phyloP scores from a whole-genome alignment of 2,797 vertebrate genomes.

The Takifugu rubripes region DNA sequence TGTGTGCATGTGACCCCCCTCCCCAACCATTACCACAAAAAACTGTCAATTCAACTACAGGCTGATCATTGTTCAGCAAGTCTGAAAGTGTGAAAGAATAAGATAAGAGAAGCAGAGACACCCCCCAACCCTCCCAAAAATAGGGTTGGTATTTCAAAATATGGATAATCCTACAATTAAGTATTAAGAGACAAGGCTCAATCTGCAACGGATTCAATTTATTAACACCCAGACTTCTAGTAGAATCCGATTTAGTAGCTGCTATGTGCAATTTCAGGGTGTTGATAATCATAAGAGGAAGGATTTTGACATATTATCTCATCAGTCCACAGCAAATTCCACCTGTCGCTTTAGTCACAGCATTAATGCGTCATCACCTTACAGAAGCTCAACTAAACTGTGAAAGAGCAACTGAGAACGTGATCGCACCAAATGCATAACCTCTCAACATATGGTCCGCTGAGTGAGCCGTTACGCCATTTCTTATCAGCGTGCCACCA shows the following conservation, averaged over 20 bases:
- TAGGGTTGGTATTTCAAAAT: constrained; percentile 12
- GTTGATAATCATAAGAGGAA: background rate
- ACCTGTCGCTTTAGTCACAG: constrained; percentile 13
- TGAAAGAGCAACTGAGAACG: constrained; percentile 39
- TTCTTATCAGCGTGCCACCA: constrained; percentile 4
- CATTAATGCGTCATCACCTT: constrained; percentile 11
- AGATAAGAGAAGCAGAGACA: constrained; percentile 21
- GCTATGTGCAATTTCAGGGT: constrained; percentile 4
- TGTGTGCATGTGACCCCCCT: constrained; percentile 39
- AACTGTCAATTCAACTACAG: constrained; percentile 59
- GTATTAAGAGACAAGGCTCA: constrained; percentile 4
- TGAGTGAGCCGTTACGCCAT: constrained; percentile 19
- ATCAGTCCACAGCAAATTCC: too few species aligned
- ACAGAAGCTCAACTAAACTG: constrained; percentile 30
- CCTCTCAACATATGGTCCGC: constrained; percentile 31
- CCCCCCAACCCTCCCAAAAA: constrained; percentile 21
- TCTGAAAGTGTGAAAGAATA: constrained; percentile 50
- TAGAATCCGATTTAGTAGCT: too few species aligned
- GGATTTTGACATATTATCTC: background rate
- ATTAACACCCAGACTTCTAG: too few species aligned
- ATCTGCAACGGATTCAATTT: constrained; percentile 10
- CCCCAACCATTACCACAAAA: constrained; percentile 7
- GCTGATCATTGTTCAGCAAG: constrained; percentile 60
- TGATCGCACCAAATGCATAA: constrained; percentile 33
- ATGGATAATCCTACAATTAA: background rate